These are phyloP conservation scores for Aromia moschata DNA, from an alignment of 2,888 invertebrate genomes.

Conservation along the genomic window DNA sequence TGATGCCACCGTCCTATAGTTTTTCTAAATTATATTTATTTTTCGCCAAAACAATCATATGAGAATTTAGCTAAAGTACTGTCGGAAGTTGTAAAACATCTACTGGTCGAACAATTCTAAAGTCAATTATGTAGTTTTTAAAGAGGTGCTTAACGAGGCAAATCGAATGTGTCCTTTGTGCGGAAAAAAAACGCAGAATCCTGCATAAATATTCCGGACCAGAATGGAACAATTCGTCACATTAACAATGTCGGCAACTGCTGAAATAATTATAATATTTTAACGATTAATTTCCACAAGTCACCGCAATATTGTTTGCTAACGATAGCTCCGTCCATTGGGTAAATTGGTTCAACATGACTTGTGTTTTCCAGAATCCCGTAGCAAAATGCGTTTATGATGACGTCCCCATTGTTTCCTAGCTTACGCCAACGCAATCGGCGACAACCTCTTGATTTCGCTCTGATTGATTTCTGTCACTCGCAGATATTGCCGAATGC, in stretches of 20 bases:
- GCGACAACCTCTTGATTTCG: constrained; percentile 50
- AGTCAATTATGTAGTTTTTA: too few relatives aligned
- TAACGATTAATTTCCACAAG: constrained; percentile 63
- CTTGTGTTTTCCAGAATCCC: constrained; percentile 60
- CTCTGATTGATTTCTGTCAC: constrained; percentile 50
- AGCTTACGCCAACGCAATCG: constrained; percentile 44
- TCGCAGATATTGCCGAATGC: constrained; percentile 33
- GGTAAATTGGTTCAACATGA: constrained; percentile 63
- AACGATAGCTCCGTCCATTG: constrained; percentile 60
- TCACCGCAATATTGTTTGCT: constrained; percentile 62
- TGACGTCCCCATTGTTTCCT: constrained; percentile 62
- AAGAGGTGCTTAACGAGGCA: background rate
- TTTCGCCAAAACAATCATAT: too few relatives aligned
- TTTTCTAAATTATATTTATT: too few relatives aligned
- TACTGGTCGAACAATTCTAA: too few relatives aligned
- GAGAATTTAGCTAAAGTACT: too few relatives aligned
- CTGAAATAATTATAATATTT: constrained; percentile 63
- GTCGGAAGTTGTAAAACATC: too few relatives aligned
- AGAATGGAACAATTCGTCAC: constrained; percentile 41
- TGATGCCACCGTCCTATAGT: too few relatives aligned
- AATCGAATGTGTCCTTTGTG: background rate
- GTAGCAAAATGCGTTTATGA: constrained; percentile 62
- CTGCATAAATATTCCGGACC: constrained; percentile 10
- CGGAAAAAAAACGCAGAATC: constrained; percentile 5
- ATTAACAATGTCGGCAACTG: constrained; percentile 52